phyloP scores from a whole-genome alignment of 2,888 invertebrate genomes.

The Nasonovia ribisnigri region DNA sequence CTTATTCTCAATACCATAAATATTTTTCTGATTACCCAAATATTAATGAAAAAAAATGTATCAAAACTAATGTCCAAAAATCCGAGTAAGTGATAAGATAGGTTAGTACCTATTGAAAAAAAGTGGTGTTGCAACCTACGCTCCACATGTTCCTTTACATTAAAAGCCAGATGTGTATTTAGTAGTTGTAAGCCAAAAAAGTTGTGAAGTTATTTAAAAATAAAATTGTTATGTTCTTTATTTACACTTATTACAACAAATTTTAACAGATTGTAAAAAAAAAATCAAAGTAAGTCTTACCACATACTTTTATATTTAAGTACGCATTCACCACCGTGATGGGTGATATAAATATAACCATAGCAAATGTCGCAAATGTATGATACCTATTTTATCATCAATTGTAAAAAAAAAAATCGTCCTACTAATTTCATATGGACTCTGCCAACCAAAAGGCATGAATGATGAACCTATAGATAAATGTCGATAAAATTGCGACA shows the following conservation, averaged over 20 bases:
- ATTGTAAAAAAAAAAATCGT: background rate
- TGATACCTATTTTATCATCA: background rate
- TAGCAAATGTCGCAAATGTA: background rate
- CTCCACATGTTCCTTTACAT: too few relatives aligned
- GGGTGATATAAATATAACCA: background rate
- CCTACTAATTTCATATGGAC: background rate
- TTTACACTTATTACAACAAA: background rate
- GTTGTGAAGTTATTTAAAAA: background rate
- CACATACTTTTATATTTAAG: background rate
- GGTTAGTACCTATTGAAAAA: too few relatives aligned
- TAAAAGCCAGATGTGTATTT: background rate
- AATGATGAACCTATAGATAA: too few relatives aligned
- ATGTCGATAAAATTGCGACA: background rate
- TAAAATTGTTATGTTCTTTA: background rate
- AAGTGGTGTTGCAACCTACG: too few relatives aligned
- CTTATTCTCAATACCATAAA: too few relatives aligned
- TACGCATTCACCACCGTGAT: background rate
- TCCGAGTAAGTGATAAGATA: too few relatives aligned
- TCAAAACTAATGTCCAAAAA: too few relatives aligned
- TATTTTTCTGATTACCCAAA: too few relatives aligned
- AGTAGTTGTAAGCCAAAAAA: background rate
- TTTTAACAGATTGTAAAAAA: background rate
- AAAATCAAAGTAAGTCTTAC: background rate
- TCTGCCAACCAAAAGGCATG: too few relatives aligned
- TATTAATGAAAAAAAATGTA: too few relatives aligned